phyloP scores from a whole-genome alignment of 2,113 vertebrate genomes.

The Periophthalmus modestus region DNA sequence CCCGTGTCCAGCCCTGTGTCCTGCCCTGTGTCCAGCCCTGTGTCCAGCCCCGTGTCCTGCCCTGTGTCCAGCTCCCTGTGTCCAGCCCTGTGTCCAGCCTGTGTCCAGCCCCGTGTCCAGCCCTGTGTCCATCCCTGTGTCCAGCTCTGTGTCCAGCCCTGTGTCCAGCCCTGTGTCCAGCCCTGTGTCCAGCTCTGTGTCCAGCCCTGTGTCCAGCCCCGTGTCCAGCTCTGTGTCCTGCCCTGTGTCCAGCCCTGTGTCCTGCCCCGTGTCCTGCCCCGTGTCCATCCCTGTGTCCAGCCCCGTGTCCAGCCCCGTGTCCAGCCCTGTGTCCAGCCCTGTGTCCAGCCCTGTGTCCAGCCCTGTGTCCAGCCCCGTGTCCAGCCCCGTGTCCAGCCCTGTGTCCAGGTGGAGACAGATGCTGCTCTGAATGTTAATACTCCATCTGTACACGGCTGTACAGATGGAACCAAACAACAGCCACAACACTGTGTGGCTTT shows the following conservation, averaged over 20 bases:
- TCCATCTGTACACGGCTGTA: slow-evolving; percentile 30
- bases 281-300: slow-evolving; percentile 15
- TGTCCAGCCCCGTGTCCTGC: slow-evolving; percentile 20
- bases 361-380: slow-evolving; percentile 1
- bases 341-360: slow-evolving; percentile 16
- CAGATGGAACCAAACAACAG: slow-evolving; percentile 14
- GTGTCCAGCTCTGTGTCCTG: slow-evolving; percentile 5
- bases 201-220: slow-evolving; percentile 17
- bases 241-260: slow-evolving; percentile 16
- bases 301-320: too few relatives aligned
- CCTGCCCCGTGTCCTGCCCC: too few relatives aligned
- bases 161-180: slow-evolving; percentile 19
- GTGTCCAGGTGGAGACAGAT: slow-evolving; percentile 41
- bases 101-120: slow-evolving; percentile 16
- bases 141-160: slow-evolving; percentile 18
- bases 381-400: slow-evolving; percentile 18
- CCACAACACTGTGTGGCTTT: slow-evolving; percentile 19
- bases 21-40: slow-evolving; percentile 4
- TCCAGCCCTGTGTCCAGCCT: slow-evolving; percentile 16
- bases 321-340: slow-evolving; percentile 17
- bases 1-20: slow-evolving; percentile 2
- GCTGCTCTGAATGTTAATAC: slow-evolving; percentile 43
- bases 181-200: slow-evolving; percentile 19
- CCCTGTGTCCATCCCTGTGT: neutral
- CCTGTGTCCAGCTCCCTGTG: slow-evolving; percentile 20